These are phyloP conservation scores for Sebastes hubbsi DNA, from an alignment of 2,797 vertebrate species.

Conservation along the genomic window DNA sequence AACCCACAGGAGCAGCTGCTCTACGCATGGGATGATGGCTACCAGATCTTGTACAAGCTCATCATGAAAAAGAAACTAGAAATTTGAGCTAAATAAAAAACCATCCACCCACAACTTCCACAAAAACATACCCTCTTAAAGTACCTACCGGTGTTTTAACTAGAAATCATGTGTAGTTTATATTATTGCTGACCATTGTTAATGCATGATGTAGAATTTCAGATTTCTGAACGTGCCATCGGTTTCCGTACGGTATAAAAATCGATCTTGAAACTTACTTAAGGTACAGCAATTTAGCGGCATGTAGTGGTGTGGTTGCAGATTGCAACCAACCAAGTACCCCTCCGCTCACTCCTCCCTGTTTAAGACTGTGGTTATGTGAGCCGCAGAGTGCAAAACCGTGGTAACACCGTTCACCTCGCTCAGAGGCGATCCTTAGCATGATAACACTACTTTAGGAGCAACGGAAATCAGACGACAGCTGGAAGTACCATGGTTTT, in stretches of 20 bases:
- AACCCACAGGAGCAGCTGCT: slow-evolving; percentile 92
- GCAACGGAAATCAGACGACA: too few relatives aligned
- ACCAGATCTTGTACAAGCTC: slow-evolving; percentile 97
- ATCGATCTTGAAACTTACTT: neutral
- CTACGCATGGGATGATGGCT: slow-evolving; percentile 98
- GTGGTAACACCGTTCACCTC: too few relatives aligned
- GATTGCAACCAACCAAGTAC: too few relatives aligned
- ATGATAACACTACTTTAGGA: too few relatives aligned
- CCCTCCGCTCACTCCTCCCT: too few relatives aligned
- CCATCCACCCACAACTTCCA: neutral
- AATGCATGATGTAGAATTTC: neutral
- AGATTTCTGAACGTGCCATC: neutral
- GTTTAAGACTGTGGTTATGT: accelerated
- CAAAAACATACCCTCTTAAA: neutral
- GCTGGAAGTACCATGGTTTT: too few relatives aligned
- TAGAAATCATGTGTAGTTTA: neutral
- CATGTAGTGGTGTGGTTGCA: too few relatives aligned
- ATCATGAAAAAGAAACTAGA: slow-evolving; percentile 92
- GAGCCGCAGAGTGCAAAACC: too few relatives aligned
- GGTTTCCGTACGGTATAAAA: neutral
- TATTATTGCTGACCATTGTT: neutral
- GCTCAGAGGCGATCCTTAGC: too few relatives aligned
- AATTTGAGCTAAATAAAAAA: slow-evolving; percentile 53
- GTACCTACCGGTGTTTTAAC: neutral
- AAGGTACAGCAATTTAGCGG: too few relatives aligned